Evolutionary conservation across 2,797 vertebrate species (phyloP).

Genomic region (Catharus ustulatus): DNA sequence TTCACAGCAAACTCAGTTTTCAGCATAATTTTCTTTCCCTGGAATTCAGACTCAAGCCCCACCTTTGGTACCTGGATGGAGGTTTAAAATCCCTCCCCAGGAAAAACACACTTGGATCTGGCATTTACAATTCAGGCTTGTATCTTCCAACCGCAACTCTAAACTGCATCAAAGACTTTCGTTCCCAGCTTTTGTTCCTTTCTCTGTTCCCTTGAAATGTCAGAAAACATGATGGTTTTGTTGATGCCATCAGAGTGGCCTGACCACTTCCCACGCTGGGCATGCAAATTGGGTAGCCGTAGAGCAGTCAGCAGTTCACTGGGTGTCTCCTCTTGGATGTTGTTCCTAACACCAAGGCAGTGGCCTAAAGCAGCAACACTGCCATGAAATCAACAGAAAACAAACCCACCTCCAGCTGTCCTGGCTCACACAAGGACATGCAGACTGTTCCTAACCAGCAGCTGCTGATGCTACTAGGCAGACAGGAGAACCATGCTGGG

Average conservation of each 20-base stretch:
- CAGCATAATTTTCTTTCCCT: neutral
- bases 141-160: slow-evolving; percentile 18
- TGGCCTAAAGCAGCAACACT: slow-evolving; percentile 23
- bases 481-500: neutral
- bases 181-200: slow-evolving; percentile 9
- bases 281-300: neutral
- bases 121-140: neutral
- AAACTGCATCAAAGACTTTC: slow-evolving; percentile 39
- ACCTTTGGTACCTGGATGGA: neutral
- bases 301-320: slow-evolving; percentile 15
- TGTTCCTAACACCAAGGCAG: slow-evolving; percentile 42
- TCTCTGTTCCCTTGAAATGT: slow-evolving; percentile 52
- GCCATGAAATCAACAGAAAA: slow-evolving; percentile 64
- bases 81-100: neutral
- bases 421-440: neutral
- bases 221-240: slow-evolving; percentile 58
- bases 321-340: slow-evolving; percentile 36
- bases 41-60: neutral
- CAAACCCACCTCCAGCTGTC: slow-evolving; percentile 61
- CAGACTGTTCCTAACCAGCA: slow-evolving; percentile 11
- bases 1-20: neutral
- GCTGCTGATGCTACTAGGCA: neutral
- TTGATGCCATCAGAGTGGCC: slow-evolving; percentile 45
- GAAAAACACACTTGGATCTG: neutral
- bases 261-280: slow-evolving; percentile 30